Percentiles rank a stretch among this genome's conserved stretches.
Evolutionary conservation across 2,888 invertebrate genomes (phyloP).

Genomic region (Heliconius charithonia): DNA sequence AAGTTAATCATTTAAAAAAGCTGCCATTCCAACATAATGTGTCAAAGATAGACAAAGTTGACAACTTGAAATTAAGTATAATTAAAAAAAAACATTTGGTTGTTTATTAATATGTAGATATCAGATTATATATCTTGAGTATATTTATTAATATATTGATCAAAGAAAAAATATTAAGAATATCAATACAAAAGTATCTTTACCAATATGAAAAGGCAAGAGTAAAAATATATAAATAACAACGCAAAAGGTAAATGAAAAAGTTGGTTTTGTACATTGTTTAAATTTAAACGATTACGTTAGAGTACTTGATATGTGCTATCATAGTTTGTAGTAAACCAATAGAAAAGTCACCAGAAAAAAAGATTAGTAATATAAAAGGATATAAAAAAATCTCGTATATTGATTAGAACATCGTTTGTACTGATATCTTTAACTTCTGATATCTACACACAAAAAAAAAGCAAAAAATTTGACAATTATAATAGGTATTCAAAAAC

Average conservation of each 20-base stretch:
- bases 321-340: neutral
- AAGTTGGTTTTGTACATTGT: too few relatives aligned
- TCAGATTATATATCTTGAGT: slow-evolving; percentile 1
- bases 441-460: slow-evolving; percentile 5
- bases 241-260: too few relatives aligned
- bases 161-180: neutral
- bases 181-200: neutral
- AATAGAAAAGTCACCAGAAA: neutral
- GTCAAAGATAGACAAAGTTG: slow-evolving; percentile 1
- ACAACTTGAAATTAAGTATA: slow-evolving; percentile 5
- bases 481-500: neutral
- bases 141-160: neutral
- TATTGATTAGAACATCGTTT: neutral
- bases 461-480: neutral
- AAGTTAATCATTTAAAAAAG: slow-evolving; percentile 16
- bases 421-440: neutral
- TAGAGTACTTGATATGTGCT: too few relatives aligned
- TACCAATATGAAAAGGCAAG: neutral
- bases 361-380: neutral
- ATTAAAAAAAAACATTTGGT: neutral
- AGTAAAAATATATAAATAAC: neutral
- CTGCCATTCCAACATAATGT: slow-evolving; percentile 30
- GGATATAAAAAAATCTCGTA: neutral
- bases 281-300: neutral
- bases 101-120: neutral